Evolutionary conservation across 1,140 invertebrate genomes (phyloP).

Genomic region (Sycobia sp.): DNA sequence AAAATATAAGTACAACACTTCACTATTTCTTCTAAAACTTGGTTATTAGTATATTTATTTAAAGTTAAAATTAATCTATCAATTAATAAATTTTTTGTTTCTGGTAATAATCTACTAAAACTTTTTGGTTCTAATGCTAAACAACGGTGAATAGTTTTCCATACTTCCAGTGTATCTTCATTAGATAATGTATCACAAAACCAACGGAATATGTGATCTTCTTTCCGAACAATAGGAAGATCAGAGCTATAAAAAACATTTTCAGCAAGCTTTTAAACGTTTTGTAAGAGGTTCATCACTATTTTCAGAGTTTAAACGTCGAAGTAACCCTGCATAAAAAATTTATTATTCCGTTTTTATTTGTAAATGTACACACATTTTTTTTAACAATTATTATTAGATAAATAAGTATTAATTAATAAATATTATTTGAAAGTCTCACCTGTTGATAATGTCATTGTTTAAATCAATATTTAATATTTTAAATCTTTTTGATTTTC

Average conservation of each 20-base stretch:
- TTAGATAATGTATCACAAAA: slow-evolving; percentile 34
- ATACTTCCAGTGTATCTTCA: slow-evolving; percentile 24
- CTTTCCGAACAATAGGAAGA: slow-evolving; percentile 41
- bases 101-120: slow-evolving; percentile 35
- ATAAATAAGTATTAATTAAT: neutral
- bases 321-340: slow-evolving; percentile 11
- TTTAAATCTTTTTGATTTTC: neutral
- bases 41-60: slow-evolving; percentile 11
- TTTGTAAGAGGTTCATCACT: slow-evolving; percentile 44
- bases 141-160: slow-evolving; percentile 42
- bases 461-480: neutral
- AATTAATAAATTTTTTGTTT: slow-evolving; percentile 39
- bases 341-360: neutral
- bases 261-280: slow-evolving; percentile 53
- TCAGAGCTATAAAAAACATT: slow-evolving; percentile 43
- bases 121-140: slow-evolving; percentile 30
- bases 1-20: slow-evolving; percentile 42
- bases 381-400: no score
- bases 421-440: slow-evolving; percentile 8
- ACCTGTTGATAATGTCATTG: slow-evolving; percentile 40
- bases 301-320: neutral
- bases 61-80: slow-evolving; percentile 37
- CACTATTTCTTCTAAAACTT: slow-evolving; percentile 23
- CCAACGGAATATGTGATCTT: slow-evolving; percentile 46
- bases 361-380: neutral